Evolutionary conservation across 2,113 vertebrate genomes (phyloP).

Genomic region (Grallaria varia): DNA sequence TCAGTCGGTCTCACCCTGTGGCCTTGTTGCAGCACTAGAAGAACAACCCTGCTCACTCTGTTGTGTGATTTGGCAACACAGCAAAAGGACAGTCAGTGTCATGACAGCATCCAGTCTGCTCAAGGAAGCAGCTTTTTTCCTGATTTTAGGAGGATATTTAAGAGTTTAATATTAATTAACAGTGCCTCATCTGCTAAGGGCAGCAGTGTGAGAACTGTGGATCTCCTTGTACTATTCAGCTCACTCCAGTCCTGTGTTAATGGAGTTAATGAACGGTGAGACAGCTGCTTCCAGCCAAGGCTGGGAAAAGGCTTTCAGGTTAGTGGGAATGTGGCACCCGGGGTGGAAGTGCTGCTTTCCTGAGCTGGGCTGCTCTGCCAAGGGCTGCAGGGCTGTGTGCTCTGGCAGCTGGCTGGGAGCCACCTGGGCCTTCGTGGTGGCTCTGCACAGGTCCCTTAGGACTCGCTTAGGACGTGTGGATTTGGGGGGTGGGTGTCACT

Average conservation of each 20-base stretch:
- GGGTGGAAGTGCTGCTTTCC: not conserved
- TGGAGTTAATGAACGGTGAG: not conserved
- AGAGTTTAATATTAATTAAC: not conserved
- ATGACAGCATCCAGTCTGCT: not conserved
- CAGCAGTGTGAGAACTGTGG: not conserved
- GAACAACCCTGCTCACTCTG: not conserved
- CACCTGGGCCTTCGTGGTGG: not conserved
- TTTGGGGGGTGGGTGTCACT: not conserved
- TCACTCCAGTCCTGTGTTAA: not conserved
- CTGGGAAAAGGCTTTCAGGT: not conserved
- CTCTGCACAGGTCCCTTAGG: not conserved
- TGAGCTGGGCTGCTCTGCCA: not conserved
- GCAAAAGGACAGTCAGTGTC: not conserved
- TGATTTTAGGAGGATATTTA: not conserved
- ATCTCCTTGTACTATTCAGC: conserved; percentile 46
- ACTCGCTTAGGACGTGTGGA: not conserved
- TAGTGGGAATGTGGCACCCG: not conserved
- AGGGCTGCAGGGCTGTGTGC: conserved; percentile 31
- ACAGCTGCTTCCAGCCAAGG: not conserved
- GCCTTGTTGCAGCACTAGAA: not conserved
- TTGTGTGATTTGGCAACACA: not conserved
- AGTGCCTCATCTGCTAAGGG: not conserved
- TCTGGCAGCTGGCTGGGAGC: not conserved
- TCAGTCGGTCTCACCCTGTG: not conserved
- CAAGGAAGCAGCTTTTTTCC: not conserved